phyloP scores from a whole-genome alignment of 2,888 invertebrate genomes.

The Malacosoma neustria region DNA sequence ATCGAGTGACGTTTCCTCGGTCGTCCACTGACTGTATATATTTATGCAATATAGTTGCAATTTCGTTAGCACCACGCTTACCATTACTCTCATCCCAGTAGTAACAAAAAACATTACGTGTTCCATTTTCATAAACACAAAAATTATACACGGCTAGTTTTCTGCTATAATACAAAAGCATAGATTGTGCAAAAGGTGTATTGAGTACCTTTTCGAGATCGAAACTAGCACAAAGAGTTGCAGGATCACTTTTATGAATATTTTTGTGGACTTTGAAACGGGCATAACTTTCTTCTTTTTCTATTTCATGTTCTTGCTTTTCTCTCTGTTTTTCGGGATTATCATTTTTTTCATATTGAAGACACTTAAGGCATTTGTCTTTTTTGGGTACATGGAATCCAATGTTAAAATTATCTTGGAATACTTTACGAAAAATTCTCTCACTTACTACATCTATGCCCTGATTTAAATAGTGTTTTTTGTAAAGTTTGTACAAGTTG shows the following conservation, averaged over 20 bases:
- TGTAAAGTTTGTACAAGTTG: conserved; percentile 4
- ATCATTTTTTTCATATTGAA: conserved; percentile 3
- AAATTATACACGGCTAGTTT: conserved; percentile 1
- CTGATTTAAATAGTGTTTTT: conserved; percentile 1
- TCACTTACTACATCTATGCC: conserved; percentile 1
- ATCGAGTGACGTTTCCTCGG: too few relatives aligned
- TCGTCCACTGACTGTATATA: not conserved
- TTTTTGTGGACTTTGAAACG: conserved; percentile 4
- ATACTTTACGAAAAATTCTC: conserved; percentile 2
- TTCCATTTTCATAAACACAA: conserved; percentile 4
- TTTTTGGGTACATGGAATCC: conserved; percentile 5
- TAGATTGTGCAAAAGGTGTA: too few relatives aligned
- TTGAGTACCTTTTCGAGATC: too few relatives aligned
- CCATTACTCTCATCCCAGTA: conserved; percentile 2
- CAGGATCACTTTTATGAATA: too few relatives aligned
- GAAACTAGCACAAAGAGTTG: too few relatives aligned
- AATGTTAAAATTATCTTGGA: conserved; percentile 4
- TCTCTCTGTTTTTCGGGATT: conserved; percentile 1
- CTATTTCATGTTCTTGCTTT: conserved; percentile 5
- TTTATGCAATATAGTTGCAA: conserved; percentile 3
- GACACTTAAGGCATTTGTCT: conserved; percentile 6
- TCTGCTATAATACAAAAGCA: not conserved
- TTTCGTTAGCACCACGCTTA: conserved; percentile 1
- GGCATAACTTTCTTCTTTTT: conserved; percentile 5
- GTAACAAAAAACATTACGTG: conserved; percentile 4